Evolutionary conservation across 1,140 invertebrate species (phyloP), one percentile per base, ranked within the genome.

Genomic region (Drosophila chauvacae): DNA sequence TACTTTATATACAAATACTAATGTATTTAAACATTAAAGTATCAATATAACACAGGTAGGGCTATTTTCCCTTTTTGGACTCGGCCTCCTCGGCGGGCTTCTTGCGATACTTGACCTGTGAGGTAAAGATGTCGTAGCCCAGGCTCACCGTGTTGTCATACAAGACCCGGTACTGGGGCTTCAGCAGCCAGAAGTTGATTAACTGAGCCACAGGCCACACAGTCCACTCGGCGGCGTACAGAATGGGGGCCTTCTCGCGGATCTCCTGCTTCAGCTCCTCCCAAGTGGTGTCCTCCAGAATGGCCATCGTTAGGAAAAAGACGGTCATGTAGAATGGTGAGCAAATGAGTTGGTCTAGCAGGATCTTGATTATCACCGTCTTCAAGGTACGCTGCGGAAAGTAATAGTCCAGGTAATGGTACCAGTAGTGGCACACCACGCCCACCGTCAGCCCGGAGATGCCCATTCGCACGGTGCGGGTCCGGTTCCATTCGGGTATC

Each of bases 111-210:
- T 97, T 97, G 7, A 98, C 95, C 92, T 96, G 95, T 30, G 97
- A 98, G 13, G 96, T 97, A 88, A 97, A 98, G 35, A 97, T 91
- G 92, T 98, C 97, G 93, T 98, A 98, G 3, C 97, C 96, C 88
- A 98, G 93, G 28, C 97, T 98, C 90, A 98, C 95, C 13, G 94
- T 95, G 92, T 96, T 98, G 90, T 98, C 97, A 93, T 97, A 98
- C 7, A 98, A 92, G 7, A 98, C 96, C 81, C 98, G 93, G 91
- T 95, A 98, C 90, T 93, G 95, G 7, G 95, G 96, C 16, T 97
- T 96, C 65, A 98, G 92, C 60, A 97, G 95, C 90, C 96, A 97
- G 93, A 98, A 98, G 93, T 98, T 98, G 23, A 97, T 57, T n/a
- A 96, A 88, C 91, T 97, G 97, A 75, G 96, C 96, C 4, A 95